phyloP scores from a whole-genome alignment of 2,113 vertebrate species.

The Naja naja region DNA sequence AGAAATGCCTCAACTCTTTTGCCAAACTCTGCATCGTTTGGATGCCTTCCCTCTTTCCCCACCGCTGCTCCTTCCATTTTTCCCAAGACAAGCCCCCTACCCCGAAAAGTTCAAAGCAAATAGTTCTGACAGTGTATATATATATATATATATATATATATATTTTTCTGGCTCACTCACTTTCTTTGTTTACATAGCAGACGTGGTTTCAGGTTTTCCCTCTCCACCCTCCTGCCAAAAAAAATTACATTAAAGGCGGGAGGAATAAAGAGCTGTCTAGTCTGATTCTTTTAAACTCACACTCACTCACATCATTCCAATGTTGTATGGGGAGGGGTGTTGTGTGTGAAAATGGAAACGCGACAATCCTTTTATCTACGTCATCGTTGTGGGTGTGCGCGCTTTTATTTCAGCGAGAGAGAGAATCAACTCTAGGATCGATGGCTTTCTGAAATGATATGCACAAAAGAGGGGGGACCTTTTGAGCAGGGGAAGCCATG shows the following conservation, averaged over 20 bases:
- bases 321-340: too few species aligned
- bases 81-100: slow-evolving; percentile 6
- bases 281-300: not conserved
- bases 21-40: not conserved
- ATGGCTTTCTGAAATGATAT: not conserved
- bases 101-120: slow-evolving; percentile 42
- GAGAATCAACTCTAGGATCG: not conserved
- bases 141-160: too few species aligned
- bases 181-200: slow-evolving; percentile 47
- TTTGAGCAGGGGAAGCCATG: not conserved
- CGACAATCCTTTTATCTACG: not conserved
- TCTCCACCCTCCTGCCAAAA: not conserved
- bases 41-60: not conserved
- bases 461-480: not conserved
- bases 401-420: not conserved
- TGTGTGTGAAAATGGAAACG: not conserved
- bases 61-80: slow-evolving; percentile 1
- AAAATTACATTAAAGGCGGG: slow-evolving; percentile 5
- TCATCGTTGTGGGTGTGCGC: too few species aligned
- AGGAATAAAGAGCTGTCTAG: not conserved
- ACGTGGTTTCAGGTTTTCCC: slow-evolving; percentile 13
- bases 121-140: slow-evolving; percentile 27
- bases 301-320: not conserved
- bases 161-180: slow-evolving; percentile 35
- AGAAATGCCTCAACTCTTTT: too few species aligned